Evolutionary conservation across 1,140 invertebrate genomes (phyloP), one percentile per base, ranked within the genome.

Genomic region (Prorops nasuta): DNA sequence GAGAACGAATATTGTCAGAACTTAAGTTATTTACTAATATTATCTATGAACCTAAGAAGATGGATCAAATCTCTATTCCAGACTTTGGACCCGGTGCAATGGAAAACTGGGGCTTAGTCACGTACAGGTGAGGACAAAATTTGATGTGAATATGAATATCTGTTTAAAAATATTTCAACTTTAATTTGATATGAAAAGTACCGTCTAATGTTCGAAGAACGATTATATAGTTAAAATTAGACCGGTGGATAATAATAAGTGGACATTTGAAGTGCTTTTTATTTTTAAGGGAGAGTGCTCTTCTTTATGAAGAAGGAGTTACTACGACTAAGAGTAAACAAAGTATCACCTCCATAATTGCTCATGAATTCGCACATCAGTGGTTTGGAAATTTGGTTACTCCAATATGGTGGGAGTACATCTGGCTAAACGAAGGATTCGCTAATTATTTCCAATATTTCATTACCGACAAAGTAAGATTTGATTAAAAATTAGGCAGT

Each of bases 81-180:
- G 83, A 90, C 53, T 95, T 94, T 73, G 78, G 80, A 1, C 84
- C 90, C 0, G 90, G 87, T 21, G 92, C 90, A 18, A 91, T 93
- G 88, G 90, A 92, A 67, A 91, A 92, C 72, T 93, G 89, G 84
- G 85, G 85, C 7, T 63, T 86, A 1, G 77, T 85, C 1, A 83
- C 80, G 2, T 86, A 83, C 51, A 74, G 81, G 79, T 80, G 76
- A 79, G 66, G 61, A 10, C 4, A 28, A 6, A 28, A 28, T 28
- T 28, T 6, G n/a, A n/a, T n/a, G n/a, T n/a, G n/a, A n/a, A n/a
- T n/a, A n/a, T n/a, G n/a, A n/a, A n/a, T n/a, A 28, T 28, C 10
- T 10, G 24, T 28, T 28, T 28, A n/a, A n/a, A n/a, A n/a, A n/a
- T n/a, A n/a, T n/a, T n/a, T n/a, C n/a, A n/a, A n/a, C n/a, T n/a